Conservation (phyloP, 2,888 invertebrate species). For the Noctua pronuba region DNA sequence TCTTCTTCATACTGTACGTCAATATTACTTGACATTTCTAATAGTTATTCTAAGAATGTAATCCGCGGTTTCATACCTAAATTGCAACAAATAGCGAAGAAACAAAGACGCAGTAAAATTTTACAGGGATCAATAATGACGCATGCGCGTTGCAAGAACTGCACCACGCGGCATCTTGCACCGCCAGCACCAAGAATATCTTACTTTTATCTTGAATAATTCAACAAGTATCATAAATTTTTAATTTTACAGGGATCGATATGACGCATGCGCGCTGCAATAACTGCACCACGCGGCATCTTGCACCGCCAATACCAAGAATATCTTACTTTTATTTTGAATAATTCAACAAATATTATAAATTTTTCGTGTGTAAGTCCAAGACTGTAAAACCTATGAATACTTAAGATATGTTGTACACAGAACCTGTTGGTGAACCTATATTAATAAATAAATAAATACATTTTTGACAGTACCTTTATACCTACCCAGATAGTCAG, state of each 20-base stretch:
- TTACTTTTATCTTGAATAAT: background rate
- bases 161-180: constrained; percentile 10
- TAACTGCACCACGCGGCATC: constrained; percentile 9
- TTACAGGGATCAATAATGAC: background rate
- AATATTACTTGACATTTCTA: too few species aligned
- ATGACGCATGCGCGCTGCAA: constrained; percentile 11
- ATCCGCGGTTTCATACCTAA: background rate
- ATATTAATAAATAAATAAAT: too few species aligned
- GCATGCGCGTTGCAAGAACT: constrained; percentile 7
- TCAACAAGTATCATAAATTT: too few species aligned
- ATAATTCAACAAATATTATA: background rate
- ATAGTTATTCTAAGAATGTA: background rate
- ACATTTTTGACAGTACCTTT: background rate
- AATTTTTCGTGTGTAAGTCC: too few species aligned
- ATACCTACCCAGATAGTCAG: background rate
- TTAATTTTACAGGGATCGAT: background rate
- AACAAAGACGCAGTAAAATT: background rate
- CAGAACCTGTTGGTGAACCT: too few species aligned
- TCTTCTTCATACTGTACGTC: too few species aligned
- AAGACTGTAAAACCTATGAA: too few species aligned
- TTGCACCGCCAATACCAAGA: background rate
- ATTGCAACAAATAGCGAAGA: background rate
- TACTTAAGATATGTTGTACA: too few species aligned
- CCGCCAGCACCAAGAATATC: background rate
- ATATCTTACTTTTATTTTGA: background rate